Percentiles rank a stretch among this genome's conserved stretches.
Conservation (phyloP, 1,140 invertebrate genomes). For the Dendrolimus kikuchii region DNA sequence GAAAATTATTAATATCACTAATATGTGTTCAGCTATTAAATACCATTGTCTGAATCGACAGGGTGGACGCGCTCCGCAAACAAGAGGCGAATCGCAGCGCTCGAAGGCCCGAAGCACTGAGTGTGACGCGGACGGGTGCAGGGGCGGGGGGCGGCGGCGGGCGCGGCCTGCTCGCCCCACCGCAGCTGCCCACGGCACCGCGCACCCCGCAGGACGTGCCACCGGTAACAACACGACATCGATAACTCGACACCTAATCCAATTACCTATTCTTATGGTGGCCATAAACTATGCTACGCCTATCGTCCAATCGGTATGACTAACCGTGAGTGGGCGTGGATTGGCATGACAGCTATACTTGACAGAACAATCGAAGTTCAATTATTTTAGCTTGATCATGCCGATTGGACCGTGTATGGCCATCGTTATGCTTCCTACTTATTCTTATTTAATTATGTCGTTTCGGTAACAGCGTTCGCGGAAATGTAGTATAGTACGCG, state of each 20-base stretch:
- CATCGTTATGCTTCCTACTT: no score
- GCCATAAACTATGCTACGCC: no score
- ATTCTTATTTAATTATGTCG: neutral
- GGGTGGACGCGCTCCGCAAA: constrained; percentile 56
- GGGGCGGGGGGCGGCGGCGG: constrained; percentile 22
- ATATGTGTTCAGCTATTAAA: no score
- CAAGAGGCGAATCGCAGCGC: constrained; percentile 89
- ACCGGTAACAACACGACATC: constrained; percentile 64
- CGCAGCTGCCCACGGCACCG: constrained; percentile 36
- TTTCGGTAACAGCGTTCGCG: constrained; percentile 73
- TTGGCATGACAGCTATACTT: no score
- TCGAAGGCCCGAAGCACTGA: constrained; percentile 64
- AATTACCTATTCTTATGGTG: no score
- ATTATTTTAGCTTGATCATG: no score
- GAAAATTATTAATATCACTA: no score
- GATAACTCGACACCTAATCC: neutral
- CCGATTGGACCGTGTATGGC: no score
- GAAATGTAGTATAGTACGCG: constrained; percentile 91
- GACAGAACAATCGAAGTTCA: no score
- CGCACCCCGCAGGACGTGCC: constrained; percentile 67
- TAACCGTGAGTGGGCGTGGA: no score
- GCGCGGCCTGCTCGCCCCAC: constrained; percentile 42
- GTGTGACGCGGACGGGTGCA: constrained; percentile 20
- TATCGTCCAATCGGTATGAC: no score
- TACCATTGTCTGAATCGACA: neutral